Percentiles rank a stretch among this genome's conserved stretches.
These are phyloP conservation scores for Ceratotherium simum DNA, from an alignment of 2,113 vertebrate genomes.

Conservation along the genomic window DNA sequence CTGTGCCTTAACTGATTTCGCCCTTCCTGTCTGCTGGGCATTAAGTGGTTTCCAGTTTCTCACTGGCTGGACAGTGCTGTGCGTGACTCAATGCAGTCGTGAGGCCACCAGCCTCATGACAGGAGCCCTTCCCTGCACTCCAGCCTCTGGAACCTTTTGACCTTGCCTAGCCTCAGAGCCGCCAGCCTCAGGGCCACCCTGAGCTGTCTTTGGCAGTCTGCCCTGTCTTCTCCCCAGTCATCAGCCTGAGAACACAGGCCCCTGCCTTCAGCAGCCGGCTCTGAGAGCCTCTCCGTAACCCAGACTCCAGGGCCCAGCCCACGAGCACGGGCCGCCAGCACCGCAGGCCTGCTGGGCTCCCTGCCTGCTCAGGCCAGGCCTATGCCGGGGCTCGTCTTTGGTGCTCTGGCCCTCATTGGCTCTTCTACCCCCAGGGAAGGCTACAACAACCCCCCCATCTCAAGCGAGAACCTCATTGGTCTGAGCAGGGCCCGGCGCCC, in stretches of 20 bases:
- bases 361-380: accelerated
- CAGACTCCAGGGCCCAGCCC: not conserved
- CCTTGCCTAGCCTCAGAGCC: not conserved
- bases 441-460: slow-evolving; percentile 85
- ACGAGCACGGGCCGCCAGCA: accelerated
- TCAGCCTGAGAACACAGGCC: not conserved
- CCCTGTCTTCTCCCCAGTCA: accelerated
- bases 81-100: accelerated
- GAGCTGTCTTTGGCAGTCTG: accelerated
- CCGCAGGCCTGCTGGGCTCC: too few relatives aligned
- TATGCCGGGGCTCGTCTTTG: too few relatives aligned
- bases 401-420: accelerated
- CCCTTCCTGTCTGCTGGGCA: accelerated
- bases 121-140: not conserved
- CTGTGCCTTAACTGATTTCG: accelerated
- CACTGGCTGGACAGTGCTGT: accelerated
- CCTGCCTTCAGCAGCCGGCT: not conserved
- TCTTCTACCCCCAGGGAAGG: slow-evolving; percentile 86
- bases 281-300: not conserved
- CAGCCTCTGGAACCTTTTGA: not conserved
- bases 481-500: slow-evolving; percentile 93
- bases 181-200: not conserved
- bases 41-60: not conserved
- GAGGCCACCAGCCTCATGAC: not conserved
- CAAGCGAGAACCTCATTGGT: slow-evolving; percentile 92